These are phyloP conservation scores for Aleiodes alternator DNA, from an alignment of 2,888 invertebrate genomes.

Conservation along the genomic window DNA sequence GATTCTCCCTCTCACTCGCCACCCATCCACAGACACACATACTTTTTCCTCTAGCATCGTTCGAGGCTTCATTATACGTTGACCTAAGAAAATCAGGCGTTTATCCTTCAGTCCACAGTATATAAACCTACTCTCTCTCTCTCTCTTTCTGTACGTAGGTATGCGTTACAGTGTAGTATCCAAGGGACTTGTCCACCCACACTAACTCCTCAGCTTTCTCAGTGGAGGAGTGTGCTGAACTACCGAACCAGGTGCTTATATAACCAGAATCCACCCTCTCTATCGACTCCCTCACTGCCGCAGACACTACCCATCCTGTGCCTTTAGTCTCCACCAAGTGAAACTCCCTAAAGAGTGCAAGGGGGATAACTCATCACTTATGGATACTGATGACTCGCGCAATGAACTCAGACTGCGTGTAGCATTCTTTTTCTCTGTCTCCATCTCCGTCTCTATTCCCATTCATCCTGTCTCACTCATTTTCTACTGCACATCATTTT, in stretches of 20 bases:
- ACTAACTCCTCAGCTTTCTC: neutral
- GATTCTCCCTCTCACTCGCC: conserved; percentile 52
- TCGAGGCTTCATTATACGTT: conserved; percentile 74
- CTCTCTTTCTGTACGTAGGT: conserved; percentile 50
- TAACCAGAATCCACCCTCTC: conserved; percentile 59
- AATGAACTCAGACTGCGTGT: conserved; percentile 78
- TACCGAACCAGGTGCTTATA: conserved; percentile 71
- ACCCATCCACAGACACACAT: conserved; percentile 28
- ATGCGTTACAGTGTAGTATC: conserved; percentile 48
- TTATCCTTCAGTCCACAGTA: conserved; percentile 61
- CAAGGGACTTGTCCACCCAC: conserved; percentile 41
- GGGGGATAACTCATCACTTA: conserved; percentile 81
- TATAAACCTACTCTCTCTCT: conserved; percentile 55
- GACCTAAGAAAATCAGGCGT: conserved; percentile 75
- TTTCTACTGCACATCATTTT: conserved; percentile 69
- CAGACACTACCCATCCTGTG: conserved; percentile 34
- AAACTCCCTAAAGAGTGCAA: conserved; percentile 50
- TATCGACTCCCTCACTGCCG: conserved; percentile 46
- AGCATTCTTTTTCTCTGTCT: conserved; percentile 54
- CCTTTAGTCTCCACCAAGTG: conserved; percentile 45
- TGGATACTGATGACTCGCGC: conserved; percentile 86
- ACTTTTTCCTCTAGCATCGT: conserved; percentile 50
- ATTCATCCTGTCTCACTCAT: conserved; percentile 62
- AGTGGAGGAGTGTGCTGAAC: conserved; percentile 65
- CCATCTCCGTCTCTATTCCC: conserved; percentile 46